These are phyloP conservation scores for Meloidogyne floridensis DNA, from an alignment of 1,140 invertebrate genomes.

Conservation along the genomic window DNA sequence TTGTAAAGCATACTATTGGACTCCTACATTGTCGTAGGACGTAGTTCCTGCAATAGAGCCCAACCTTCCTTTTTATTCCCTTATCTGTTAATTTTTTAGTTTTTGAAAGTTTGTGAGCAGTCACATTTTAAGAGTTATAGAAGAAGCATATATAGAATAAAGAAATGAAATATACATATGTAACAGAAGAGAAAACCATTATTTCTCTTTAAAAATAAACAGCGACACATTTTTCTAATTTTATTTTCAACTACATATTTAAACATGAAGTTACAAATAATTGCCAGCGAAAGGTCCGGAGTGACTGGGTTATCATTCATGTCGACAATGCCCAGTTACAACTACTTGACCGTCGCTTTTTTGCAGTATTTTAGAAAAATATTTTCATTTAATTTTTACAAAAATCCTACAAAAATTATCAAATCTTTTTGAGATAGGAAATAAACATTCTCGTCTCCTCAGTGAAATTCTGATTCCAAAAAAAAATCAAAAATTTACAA, in stretches of 20 bases:
- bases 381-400: no score
- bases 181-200: not conserved
- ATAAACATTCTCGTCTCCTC: no score
- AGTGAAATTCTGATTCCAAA: no score
- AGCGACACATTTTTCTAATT: not conserved
- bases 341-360: not conserved
- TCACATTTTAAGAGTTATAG: not conserved
- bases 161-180: not conserved
- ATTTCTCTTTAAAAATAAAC: not conserved
- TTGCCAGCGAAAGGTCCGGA: not conserved
- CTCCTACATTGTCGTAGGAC: no score
- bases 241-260: not conserved
- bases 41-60: no score
- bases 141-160: not conserved
- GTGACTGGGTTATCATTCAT: conserved; percentile 1
- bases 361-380: not conserved
- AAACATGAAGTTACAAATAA: not conserved
- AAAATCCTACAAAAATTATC: no score
- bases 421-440: no score
- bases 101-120: no score
- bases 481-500: no score
- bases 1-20: no score
- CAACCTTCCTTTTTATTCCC: no score
- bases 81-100: no score
- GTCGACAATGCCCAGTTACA: not conserved